Evolutionary conservation across 2,797 vertebrate genomes (phyloP).

Genomic region (Siniperca scherzeri): DNA sequence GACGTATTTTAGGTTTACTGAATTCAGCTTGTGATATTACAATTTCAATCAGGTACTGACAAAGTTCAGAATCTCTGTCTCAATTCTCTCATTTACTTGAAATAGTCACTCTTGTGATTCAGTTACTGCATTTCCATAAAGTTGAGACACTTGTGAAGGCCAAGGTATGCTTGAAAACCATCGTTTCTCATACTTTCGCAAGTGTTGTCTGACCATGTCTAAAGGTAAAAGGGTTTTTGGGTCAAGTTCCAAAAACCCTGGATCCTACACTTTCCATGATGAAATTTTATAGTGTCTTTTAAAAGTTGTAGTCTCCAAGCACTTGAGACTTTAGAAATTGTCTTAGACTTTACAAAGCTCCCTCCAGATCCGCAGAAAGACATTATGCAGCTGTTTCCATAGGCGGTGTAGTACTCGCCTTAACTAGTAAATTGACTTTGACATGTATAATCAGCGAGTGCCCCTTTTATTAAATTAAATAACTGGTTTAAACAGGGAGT

Average conservation of each 20-base stretch:
- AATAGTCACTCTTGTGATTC: neutral
- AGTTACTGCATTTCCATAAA: neutral
- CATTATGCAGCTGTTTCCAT: slow-evolving; percentile 5
- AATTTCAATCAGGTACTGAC: neutral
- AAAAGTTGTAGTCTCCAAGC: neutral
- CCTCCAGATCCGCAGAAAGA: neutral
- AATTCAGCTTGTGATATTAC: neutral
- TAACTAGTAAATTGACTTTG: slow-evolving; percentile 16
- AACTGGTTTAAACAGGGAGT: slow-evolving; percentile 24
- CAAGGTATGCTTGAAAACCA: neutral
- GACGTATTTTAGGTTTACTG: neutral
- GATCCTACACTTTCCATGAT: neutral
- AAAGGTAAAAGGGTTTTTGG: neutral
- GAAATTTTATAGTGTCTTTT: neutral
- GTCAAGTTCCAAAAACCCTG: neutral
- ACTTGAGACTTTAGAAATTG: neutral
- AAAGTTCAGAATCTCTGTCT: slow-evolving; percentile 12
- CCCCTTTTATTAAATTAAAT: slow-evolving; percentile 34
- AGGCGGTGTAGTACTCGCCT: neutral
- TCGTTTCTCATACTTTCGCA: neutral
- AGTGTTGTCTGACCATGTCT: neutral
- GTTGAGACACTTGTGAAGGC: neutral
- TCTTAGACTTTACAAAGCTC: neutral
- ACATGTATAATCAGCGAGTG: neutral
- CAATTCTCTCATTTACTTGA: neutral